Base-by-base conservation (phyloP, 2,888 invertebrate genomes). In the Luperina nickerlii region DNA sequence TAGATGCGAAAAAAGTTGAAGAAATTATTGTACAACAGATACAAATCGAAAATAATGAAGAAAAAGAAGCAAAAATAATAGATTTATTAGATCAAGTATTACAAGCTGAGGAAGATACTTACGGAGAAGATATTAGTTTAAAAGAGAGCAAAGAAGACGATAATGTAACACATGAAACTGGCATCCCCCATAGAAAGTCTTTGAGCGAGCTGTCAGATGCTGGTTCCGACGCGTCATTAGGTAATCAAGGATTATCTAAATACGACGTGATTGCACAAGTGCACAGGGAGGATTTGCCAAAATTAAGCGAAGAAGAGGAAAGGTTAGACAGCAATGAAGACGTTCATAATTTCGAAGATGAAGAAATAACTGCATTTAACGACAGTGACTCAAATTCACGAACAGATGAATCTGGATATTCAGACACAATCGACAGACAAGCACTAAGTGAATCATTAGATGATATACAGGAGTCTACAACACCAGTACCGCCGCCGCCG, bases 221-320 rank as follows among this genome's bases (percentile, higher is more conserved):
- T 32, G 96, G 94, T 38, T 97, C 96, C 63, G 96, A 96, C 74
- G 95, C 94, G 91, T 96, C 97, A 71, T 89, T 95, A 86, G 94
- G 95, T 93, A 95, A 92, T 93, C 95, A 94, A 90, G 95, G 92
- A 66, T 94, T 96, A 94, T 96, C 97, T 88, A 96, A 97, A 94
- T 97, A 97, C 92, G 97, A 97, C 93, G 97, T 97, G 45, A 95
- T 97, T 89, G 97, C 96, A 80, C 96, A 97, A 93, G 97, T 97
- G 24, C 97, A 97, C 88, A 96, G 97, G 92, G 97, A 97, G 91
- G 97, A 97, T 93, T 93, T 96, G 77, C 94, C 96, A 0, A 96
- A 91, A 90, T 90, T 96, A 9, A 92, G 90, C 20, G 96, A 96
- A 88, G 96, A 96, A 89, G 96, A 96, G 78, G 96, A 96, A 87